Conservation (phyloP, 2,113 vertebrate species). For the Phoxinus phoxinus region DNA sequence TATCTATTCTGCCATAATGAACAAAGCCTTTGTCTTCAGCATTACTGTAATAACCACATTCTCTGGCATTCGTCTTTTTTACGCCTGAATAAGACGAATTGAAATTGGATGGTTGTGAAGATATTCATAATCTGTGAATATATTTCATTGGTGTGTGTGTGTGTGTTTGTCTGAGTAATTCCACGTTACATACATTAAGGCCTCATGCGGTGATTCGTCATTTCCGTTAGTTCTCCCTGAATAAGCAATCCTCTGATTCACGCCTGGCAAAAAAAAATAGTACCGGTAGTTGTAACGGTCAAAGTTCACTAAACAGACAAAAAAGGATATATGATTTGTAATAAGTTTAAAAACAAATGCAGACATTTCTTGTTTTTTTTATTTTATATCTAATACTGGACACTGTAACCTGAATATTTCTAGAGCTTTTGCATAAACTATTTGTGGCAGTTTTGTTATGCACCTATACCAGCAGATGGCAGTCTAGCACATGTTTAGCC, state of each 20-base stretch:
- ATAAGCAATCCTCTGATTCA: slow-evolving; percentile 29
- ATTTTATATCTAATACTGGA: neutral
- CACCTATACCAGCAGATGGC: slow-evolving; percentile 53
- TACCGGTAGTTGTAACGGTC: neutral
- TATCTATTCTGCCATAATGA: slow-evolving; percentile 25
- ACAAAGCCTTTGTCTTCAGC: slow-evolving; percentile 6
- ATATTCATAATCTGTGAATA: slow-evolving; percentile 13
- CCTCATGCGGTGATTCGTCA: slow-evolving; percentile 21
- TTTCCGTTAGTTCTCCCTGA: slow-evolving; percentile 37
- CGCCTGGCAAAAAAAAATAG: slow-evolving; percentile 9
- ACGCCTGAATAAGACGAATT: neutral
- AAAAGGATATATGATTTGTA: neutral
- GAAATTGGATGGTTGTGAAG: slow-evolving; percentile 15
- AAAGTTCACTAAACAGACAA: neutral
- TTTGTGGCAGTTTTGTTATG: neutral
- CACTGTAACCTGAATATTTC: neutral
- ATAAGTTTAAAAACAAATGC: neutral
- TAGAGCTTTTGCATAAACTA: neutral
- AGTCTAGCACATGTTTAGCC: slow-evolving; percentile 29
- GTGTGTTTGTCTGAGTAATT: slow-evolving; percentile 19
- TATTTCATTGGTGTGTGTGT: slow-evolving; percentile 17
- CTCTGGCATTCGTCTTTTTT: neutral
- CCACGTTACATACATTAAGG: slow-evolving; percentile 6
- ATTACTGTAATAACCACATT: neutral
- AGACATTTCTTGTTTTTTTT: neutral